phyloP scores from a whole-genome alignment of 2,113 vertebrate species.

The Bothrops jararaca region DNA sequence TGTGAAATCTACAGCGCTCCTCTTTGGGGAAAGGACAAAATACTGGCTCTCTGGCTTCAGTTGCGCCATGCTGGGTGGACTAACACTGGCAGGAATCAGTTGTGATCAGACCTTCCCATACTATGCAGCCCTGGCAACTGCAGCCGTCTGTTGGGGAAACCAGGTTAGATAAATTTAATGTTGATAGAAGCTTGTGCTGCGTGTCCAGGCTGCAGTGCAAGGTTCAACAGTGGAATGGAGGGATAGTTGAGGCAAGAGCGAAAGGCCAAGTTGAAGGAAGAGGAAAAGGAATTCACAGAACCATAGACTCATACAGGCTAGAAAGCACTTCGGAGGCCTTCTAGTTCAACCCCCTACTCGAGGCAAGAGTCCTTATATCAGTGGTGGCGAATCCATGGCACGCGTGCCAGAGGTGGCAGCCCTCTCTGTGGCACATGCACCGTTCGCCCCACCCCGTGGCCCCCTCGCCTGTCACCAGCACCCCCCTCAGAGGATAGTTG shows the following conservation, averaged over 20 bases:
- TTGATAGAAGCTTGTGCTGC: conserved; percentile 2
- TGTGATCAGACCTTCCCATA: conserved; percentile 83
- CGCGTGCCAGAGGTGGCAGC: too few relatives aligned
- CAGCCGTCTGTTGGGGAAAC: conserved; percentile 75
- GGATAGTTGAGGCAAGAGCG: not conserved
- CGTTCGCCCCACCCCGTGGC: too few relatives aligned
- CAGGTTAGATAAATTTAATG: conserved; percentile 76
- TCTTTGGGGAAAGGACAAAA: conserved; percentile 84
- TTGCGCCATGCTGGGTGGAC: conserved; percentile 79
- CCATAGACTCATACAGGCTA: not conserved
- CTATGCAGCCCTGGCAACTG: conserved; percentile 72
- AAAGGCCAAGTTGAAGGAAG: not conserved
- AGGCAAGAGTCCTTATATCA: too few relatives aligned
- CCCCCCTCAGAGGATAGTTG: too few relatives aligned
- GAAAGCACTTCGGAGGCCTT: not conserved
- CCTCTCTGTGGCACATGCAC: too few relatives aligned
- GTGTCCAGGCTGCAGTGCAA: not conserved
- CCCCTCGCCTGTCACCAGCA: too few relatives aligned
- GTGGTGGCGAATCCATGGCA: too few relatives aligned
- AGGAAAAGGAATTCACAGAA: not conserved
- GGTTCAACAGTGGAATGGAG: not conserved
- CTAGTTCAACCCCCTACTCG: too few relatives aligned
- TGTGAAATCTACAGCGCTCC: conserved; percentile 89
- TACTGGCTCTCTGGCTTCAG: conserved; percentile 87
- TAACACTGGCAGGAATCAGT: conserved; percentile 77